These are phyloP conservation scores for Baryphthengus martii DNA, from an alignment of 2,113 vertebrate species.

Conservation along the genomic window DNA sequence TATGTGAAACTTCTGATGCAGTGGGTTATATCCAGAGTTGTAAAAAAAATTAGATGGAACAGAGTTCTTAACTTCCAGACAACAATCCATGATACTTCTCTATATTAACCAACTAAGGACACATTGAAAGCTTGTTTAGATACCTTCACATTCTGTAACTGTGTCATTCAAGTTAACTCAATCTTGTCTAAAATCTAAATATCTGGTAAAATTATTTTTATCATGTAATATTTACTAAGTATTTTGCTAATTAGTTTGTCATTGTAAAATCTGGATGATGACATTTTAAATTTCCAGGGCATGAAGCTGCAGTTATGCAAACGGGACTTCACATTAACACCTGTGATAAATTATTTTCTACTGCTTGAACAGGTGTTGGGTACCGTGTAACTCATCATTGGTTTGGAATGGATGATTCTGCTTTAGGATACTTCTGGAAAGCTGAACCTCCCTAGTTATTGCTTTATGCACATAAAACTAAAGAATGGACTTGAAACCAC, in stretches of 20 bases:
- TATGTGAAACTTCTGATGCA: not conserved
- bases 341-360: not conserved
- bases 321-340: not conserved
- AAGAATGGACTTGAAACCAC: not conserved
- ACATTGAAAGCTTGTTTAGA: not conserved
- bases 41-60: not conserved
- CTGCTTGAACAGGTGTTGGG: constrained; percentile 9
- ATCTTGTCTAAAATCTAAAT: not conserved
- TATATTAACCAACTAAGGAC: not conserved
- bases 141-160: not conserved
- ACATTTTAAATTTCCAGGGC: constrained; percentile 1
- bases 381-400: not conserved
- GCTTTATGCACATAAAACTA: not conserved
- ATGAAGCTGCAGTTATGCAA: not conserved
- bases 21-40: not conserved
- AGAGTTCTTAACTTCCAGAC: not conserved
- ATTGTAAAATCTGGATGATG: not conserved
- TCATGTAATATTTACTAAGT: not conserved
- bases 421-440: not conserved
- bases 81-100: not conserved
- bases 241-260: not conserved
- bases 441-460: not conserved
- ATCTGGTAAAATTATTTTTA: not conserved
- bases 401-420: not conserved
- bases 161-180: not conserved